Base-by-base conservation (phyloP, 2,888 invertebrate genomes). In the Eustalomyia histrio region DNA sequence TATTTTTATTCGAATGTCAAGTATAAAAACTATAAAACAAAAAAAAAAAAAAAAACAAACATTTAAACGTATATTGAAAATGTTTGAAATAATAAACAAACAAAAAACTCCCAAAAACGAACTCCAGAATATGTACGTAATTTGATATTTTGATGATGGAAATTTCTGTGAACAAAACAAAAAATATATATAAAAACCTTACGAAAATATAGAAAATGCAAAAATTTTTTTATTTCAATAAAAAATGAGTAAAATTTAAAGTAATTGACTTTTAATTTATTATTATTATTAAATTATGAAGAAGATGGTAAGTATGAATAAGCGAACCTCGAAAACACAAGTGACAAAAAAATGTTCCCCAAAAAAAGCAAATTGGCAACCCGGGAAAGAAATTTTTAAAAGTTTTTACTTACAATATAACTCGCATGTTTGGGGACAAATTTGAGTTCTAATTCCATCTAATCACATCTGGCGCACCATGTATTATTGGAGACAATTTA, bases 111-210 rank as follows among this genome's bases (percentile, higher is more conserved):
- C 60, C 50, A 52, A 73, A 79, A 84, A 84, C 79, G 68, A 80
- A 84, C 83, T 85, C 85, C 85, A 85, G 64, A 79, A 71, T 78
- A 85, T 88, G 88, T 88, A 88, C 89, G 89, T 88, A 88, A 88
- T 86, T 83, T 87, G 86, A 88, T 88, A 87, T 88, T 87, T 88
- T 87, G 88, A 88, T 86, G 88, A 88, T 78, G 78, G 61, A 87
- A 88, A 87, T 87, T 88, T 88, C 88, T 88, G 87, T 88, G 88
- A 88, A 87, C 84, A 87, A 73, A 75, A 86, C 84, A 83, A 29
- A 29, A 29, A 29, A 29, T 6, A 29, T 29, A 29, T 29, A 29
- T 29, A 7, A 29, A 29, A 76, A 76, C 76, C 76, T 80, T 76
- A 80, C 72, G 18, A 80, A 83, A 73, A 79, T 74, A 80, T 82